phyloP scores from a whole-genome alignment of 2,797 vertebrate species.

The Manis pentadactyla region DNA sequence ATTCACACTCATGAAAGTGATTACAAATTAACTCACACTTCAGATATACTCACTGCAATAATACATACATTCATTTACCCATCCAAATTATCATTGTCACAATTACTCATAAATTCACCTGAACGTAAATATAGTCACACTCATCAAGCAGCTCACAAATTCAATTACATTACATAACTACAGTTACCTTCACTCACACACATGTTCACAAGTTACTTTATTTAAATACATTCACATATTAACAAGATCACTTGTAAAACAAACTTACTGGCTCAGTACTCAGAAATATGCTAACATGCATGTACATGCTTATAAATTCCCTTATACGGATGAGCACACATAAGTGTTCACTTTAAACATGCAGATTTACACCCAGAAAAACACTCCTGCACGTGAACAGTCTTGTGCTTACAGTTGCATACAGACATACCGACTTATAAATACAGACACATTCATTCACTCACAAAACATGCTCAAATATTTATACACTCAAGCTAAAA shows the following conservation, averaged over 20 bases:
- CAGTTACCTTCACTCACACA: neutral
- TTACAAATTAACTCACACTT: too few relatives aligned
- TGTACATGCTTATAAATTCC: neutral
- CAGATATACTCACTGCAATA: too few relatives aligned
- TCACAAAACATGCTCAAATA: neutral
- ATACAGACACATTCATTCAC: neutral
- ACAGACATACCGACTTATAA: too few relatives aligned
- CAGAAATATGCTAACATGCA: too few relatives aligned
- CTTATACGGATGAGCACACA: neutral
- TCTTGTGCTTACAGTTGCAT: too few relatives aligned
- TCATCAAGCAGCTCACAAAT: neutral
- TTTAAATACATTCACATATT: too few relatives aligned
- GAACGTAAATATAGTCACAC: neutral
- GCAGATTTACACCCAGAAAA: neutral
- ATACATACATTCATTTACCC: too few relatives aligned
- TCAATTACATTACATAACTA: neutral
- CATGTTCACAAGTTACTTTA: neutral
- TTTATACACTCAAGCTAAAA: too few relatives aligned
- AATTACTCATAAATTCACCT: neutral
- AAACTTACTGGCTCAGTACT: neutral
- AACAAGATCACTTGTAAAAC: neutral
- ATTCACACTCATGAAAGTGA: too few relatives aligned
- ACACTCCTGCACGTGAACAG: too few relatives aligned
- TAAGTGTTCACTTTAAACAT: neutral
- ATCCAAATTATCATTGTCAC: too few relatives aligned